phyloP scores from a whole-genome alignment of 2,888 invertebrate genomes.

The Chelonus formosanus region DNA sequence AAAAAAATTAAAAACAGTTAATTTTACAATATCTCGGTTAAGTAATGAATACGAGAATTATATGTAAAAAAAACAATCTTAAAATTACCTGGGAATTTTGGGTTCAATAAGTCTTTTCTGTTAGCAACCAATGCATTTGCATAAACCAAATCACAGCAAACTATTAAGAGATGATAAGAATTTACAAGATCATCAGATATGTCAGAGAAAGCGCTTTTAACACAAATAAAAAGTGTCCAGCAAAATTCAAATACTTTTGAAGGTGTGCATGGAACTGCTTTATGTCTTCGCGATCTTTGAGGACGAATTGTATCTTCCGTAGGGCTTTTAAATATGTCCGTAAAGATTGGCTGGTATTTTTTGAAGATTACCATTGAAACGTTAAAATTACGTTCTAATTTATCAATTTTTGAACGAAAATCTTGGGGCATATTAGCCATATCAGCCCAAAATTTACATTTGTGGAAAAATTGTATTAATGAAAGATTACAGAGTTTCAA shows the following conservation, averaged over 20 bases:
- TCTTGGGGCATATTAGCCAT: slow-evolving; percentile 89
- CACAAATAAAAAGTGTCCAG: slow-evolving; percentile 92
- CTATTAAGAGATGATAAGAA: slow-evolving; percentile 90
- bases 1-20: slow-evolving; percentile 32
- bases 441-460: slow-evolving; percentile 94
- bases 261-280: slow-evolving; percentile 80
- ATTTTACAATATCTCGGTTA: neutral
- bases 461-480: slow-evolving; percentile 76
- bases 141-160: slow-evolving; percentile 91
- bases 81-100: slow-evolving; percentile 77
- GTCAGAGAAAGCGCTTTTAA: slow-evolving; percentile 85
- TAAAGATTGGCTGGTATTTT: slow-evolving; percentile 88
- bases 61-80: neutral
- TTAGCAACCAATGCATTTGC: slow-evolving; percentile 83
- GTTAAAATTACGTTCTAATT: slow-evolving; percentile 88
- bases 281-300: slow-evolving; percentile 72
- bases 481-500: slow-evolving; percentile 89
- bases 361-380: slow-evolving; percentile 94
- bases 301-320: slow-evolving; percentile 69
- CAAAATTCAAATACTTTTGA: slow-evolving; percentile 90
- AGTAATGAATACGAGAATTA: too few relatives aligned
- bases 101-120: slow-evolving; percentile 86
- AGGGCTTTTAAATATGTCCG: slow-evolving; percentile 83
- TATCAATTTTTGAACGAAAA: slow-evolving; percentile 83
- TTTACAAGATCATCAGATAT: slow-evolving; percentile 93